Evolutionary conservation across 2,888 invertebrate genomes (phyloP).

Genomic region (Frankliniella fusca): DNA sequence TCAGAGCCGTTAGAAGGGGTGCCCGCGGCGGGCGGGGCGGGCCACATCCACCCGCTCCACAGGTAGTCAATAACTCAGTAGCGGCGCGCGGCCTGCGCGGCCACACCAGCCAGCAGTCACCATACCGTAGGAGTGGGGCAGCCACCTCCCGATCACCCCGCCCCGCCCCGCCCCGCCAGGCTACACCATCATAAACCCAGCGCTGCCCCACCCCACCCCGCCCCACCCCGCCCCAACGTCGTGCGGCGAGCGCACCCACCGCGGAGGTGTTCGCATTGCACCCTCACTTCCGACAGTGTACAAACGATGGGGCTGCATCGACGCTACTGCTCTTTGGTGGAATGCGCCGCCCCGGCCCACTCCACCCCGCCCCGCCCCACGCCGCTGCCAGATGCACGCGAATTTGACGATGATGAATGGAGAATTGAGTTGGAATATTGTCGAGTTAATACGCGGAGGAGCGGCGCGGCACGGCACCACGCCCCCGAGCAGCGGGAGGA

Average conservation of each 20-base stretch:
- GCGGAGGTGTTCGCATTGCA: background rate
- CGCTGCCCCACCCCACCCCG: too few relatives aligned
- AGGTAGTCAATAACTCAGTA: constrained; percentile 11
- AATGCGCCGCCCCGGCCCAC: background rate
- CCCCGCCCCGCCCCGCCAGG: background rate
- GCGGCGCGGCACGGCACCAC: background rate
- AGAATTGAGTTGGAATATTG: constrained; percentile 13
- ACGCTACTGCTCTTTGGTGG: background rate
- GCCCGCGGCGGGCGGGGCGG: background rate
- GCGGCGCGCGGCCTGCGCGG: too few relatives aligned
- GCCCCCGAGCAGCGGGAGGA: too few relatives aligned
- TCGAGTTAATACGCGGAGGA: background rate
- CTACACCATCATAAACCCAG: too few relatives aligned
- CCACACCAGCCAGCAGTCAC: background rate
- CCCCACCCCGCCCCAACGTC: too few relatives aligned
- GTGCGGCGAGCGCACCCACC: background rate
- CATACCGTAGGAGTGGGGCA: background rate
- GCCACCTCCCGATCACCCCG: background rate
- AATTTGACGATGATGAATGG: constrained; percentile 7
- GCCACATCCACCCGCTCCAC: background rate
- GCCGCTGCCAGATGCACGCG: background rate
- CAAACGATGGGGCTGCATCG: background rate
- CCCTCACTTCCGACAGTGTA: background rate
- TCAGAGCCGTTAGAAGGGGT: background rate
- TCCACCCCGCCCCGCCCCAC: too few relatives aligned